A percentile compares a stretch with the other conserved stretches of the same genome.
Evolutionary conservation across 64 coral and sea anemone genomes (phyloP).

Genomic region (Porites australiensis): DNA sequence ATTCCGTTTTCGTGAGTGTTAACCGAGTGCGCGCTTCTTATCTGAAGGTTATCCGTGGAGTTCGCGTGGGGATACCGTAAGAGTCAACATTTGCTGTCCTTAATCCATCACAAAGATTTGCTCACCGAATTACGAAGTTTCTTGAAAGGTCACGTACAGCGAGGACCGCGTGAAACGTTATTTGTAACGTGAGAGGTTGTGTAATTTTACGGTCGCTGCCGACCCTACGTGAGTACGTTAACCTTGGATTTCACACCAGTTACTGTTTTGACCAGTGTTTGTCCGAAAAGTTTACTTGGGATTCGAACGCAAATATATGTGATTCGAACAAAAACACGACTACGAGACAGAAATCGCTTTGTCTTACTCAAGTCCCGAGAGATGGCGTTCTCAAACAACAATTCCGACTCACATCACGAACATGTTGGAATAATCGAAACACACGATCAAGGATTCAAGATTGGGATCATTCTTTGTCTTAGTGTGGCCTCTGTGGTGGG

Average conservation of each 20-base stretch:
- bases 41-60: too few species aligned
- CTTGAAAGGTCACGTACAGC: not conserved
- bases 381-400: slow-evolving; percentile 4
- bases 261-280: not conserved
- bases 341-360: not conserved
- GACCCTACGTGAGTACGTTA: too few species aligned
- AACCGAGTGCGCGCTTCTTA: too few species aligned
- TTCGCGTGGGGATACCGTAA: too few species aligned
- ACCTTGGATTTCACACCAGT: not conserved
- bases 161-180: not conserved
- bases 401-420: not conserved
- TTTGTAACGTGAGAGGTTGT: not conserved
- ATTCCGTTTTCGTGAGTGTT: too few species aligned
- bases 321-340: not conserved
- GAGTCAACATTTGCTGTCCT: too few species aligned
- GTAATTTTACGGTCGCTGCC: too few species aligned
- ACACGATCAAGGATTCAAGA: slow-evolving; percentile 50
- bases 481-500: slow-evolving; percentile 72
- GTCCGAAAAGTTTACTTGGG: not conserved
- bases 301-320: not conserved
- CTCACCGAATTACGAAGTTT: not conserved
- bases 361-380: not conserved
- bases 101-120: not conserved
- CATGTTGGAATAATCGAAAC: not conserved
- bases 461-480: slow-evolving; percentile 42